Evolutionary conservation across 2,888 invertebrate species (phyloP).

Genomic region (Coremacera marginata): DNA sequence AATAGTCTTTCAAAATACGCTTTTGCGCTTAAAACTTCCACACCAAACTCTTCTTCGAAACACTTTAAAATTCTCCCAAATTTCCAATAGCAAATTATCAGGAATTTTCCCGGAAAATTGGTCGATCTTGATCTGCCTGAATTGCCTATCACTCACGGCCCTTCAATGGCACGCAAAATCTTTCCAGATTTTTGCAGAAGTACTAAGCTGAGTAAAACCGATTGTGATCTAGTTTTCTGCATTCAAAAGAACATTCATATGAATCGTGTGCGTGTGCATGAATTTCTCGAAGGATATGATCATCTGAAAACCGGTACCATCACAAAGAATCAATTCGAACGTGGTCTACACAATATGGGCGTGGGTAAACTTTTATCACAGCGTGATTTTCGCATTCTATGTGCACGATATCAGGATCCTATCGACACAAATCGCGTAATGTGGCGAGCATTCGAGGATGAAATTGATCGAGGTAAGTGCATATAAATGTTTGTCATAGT

Average conservation of each 20-base stretch:
- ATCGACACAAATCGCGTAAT: conserved; percentile 77
- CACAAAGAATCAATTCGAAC: conserved; percentile 78
- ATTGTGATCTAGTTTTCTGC: conserved; percentile 61
- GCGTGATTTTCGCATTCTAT: conserved; percentile 75
- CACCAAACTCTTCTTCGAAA: neutral
- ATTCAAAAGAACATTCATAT: conserved; percentile 78
- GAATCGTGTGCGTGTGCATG: conserved; percentile 75
- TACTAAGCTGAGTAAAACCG: conserved; percentile 53
- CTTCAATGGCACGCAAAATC: conserved; percentile 50
- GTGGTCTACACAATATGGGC: conserved; percentile 78
- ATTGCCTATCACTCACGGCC: conserved; percentile 68
- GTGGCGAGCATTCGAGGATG: conserved; percentile 83
- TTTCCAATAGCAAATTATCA: conserved; percentile 69
- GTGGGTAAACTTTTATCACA: conserved; percentile 74
- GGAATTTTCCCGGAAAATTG: conserved; percentile 75
- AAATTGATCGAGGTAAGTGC: conserved; percentile 78
- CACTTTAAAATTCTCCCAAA: neutral
- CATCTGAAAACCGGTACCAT: conserved; percentile 77
- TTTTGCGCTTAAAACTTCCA: neutral
- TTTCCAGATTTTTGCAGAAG: conserved; percentile 57
- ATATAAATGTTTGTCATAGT: neutral
- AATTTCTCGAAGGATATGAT: conserved; percentile 82
- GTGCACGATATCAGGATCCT: conserved; percentile 79
- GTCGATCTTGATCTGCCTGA: conserved; percentile 79
- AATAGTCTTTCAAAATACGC: neutral